Base-by-base conservation (phyloP, 1,140 invertebrate species). In the Bradysia coprophila region DNA sequence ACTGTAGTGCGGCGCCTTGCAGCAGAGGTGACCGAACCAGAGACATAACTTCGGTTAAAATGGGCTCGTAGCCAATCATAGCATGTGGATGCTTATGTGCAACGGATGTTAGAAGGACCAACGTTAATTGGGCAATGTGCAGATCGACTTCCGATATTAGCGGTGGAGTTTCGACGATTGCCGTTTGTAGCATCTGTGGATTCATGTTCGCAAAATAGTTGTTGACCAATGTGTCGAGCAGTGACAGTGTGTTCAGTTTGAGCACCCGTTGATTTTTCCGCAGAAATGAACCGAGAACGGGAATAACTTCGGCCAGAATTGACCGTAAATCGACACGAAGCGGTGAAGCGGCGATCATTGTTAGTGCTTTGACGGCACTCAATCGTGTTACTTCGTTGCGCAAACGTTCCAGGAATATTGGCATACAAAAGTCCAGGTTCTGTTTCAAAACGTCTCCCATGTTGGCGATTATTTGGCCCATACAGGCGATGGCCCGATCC, bases 201-300 rank as follows among this genome's bases (percentile, higher is more conserved):
- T 75, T 76, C 22, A 89, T 64, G 18, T 71, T 68, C 43, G 69
- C 67, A 49, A 75, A 78, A 56, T 92, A 93, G 56, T 89, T 87
- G 43, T 78, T 78, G 10, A 91, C 78, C 22, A 98, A 65, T 13
- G 88, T 90, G 54, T 96, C 90, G 8, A 98, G 63, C 40, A 98
- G 70, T 31, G 82, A 78, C 5, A 98, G 62, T 1, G 94, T 95
- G 39, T 81, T 80, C 4, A 98, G 62, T 65, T 97, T 95, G 16
- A 98, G 63, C 19, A 91, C 87, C 47, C 95, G 71, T 59, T 98
- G 92, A 67, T 98, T 98, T 65, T 98, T 98, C 31, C 94, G 72
- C 38, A 98, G 63, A 55, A 98, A 98, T 5, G 89, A 85, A 8
- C 91, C 88, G 21, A 97, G 66, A 45, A 95, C 81, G 18, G 90